Evolutionary conservation across 2,888 invertebrate genomes (phyloP).

Genomic region (Hermodice carunculata): DNA sequence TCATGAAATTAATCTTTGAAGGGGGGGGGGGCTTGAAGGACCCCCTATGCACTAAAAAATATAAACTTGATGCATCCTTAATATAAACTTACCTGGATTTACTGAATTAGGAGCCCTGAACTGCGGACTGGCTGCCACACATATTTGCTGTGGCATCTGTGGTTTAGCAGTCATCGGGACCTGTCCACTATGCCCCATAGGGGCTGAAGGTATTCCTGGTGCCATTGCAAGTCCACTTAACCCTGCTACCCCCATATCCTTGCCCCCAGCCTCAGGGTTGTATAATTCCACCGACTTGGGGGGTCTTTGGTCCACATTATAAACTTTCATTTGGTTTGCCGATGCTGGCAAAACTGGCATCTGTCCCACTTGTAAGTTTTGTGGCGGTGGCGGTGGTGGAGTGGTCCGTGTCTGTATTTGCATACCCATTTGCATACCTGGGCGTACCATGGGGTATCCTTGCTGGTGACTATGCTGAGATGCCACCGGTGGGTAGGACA

Average conservation of each 20-base stretch:
- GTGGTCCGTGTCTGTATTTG: slow-evolving; percentile 48
- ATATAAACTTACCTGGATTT: slow-evolving; percentile 6
- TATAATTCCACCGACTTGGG: slow-evolving; percentile 22
- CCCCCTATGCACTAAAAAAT: too few relatives aligned
- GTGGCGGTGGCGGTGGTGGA: slow-evolving; percentile 35
- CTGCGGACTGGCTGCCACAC: not conserved
- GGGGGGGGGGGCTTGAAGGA: too few relatives aligned
- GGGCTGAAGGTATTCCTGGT: too few relatives aligned
- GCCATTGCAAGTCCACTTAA: too few relatives aligned
- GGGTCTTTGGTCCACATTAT: slow-evolving; percentile 23
- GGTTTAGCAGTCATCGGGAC: too few relatives aligned
- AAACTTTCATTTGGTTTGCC: slow-evolving; percentile 17
- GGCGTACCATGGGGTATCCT: slow-evolving; percentile 49
- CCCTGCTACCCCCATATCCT: too few relatives aligned
- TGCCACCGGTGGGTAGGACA: slow-evolving; percentile 15
- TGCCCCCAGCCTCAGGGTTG: slow-evolving; percentile 9
- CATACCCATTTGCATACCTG: slow-evolving; percentile 60
- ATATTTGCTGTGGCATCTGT: too few relatives aligned
- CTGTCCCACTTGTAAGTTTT: slow-evolving; percentile 4
- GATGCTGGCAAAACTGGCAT: slow-evolving; percentile 9
- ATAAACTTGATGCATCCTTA: too few relatives aligned
- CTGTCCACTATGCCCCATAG: too few relatives aligned
- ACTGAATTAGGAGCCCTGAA: slow-evolving; percentile 8
- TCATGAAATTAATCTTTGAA: too few relatives aligned
- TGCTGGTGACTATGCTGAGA: slow-evolving; percentile 41